Base-by-base conservation (phyloP, 1,140 invertebrate genomes). In the Cataglyphis hispanica region DNA sequence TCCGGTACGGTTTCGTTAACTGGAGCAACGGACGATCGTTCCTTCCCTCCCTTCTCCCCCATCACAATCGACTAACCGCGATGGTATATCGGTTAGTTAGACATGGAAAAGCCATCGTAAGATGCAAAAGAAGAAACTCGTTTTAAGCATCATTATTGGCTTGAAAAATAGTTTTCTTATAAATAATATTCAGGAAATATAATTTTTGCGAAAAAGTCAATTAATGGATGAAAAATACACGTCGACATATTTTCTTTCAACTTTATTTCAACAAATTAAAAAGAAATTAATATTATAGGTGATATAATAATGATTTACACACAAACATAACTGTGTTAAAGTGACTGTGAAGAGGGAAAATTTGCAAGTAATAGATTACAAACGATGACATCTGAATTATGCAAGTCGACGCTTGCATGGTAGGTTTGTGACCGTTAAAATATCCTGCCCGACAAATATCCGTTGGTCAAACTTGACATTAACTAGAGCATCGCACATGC, bases 1-100 rank as follows among this genome's bases (percentile, higher is more conserved):
- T 84, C 78, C 27, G 50, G 78, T 46, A 88, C 90, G 89, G 90
- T 92, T 92, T 92, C 74, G 87, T 90, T 91, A 93, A 93, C 91
- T 92, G 61, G 92, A 93, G 92, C 91, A 92, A 92, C 91, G 84
- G 87, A 89, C 89, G 16, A 61, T 67, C 40, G 40, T 66, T 46
- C 64, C 46, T 50, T 50, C 46, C 13, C 16, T 4, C 46, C 46
- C 19, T 50, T 50, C 46, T 19, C 46, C 90, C 88, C 89, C 86
- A 78, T 86, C 22, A 13, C 40, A 19, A 1, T 11, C 8, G n/a
- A 27, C 16, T 64, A 53, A 40, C 40, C 60, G 11, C 11, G 31
- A 3, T 37, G 46, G 46, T 16, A 34, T 37, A 37, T 70, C n/a
- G 37, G 16, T 46, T 10, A 37, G n/a, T n/a, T n/a, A n/a, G n/a